A percentile compares a stretch with the other conserved stretches of the same genome.
phyloP scores from a whole-genome alignment of 2,797 vertebrate species.

The Gallinago stenura region DNA sequence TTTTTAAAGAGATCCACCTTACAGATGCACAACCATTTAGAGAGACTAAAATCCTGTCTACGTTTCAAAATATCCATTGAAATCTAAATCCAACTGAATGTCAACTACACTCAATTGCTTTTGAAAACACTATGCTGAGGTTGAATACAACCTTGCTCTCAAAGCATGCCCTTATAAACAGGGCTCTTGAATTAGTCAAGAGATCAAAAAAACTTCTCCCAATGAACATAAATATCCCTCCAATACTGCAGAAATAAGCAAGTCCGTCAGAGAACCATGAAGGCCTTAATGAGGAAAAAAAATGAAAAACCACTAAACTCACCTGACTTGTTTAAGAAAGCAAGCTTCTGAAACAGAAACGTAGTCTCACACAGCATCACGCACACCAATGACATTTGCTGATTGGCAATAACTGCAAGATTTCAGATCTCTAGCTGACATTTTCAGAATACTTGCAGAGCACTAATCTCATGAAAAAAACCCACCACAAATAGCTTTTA shows the following conservation, averaged over 20 bases:
- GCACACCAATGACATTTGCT: neutral
- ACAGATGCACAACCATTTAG: neutral
- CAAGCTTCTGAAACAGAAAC: neutral
- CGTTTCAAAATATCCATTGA: neutral
- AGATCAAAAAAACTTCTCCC: neutral
- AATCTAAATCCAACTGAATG: neutral
- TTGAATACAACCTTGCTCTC: neutral
- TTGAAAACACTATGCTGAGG: neutral
- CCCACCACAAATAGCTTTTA: neutral
- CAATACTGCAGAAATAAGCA: constrained; percentile 1
- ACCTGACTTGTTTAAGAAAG: neutral
- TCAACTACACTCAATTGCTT: neutral
- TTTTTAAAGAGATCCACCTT: neutral
- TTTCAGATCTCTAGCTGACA: neutral
- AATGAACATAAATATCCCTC: neutral
- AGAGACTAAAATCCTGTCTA: neutral
- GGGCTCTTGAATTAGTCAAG: neutral
- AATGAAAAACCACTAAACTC: neutral
- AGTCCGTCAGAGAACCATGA: neutral
- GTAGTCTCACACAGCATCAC: neutral
- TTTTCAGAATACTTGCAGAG: neutral
- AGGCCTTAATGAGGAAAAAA: neutral
- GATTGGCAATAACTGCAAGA: neutral
- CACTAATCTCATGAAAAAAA: neutral
- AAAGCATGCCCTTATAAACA: neutral